A percentile compares a stretch with the other conserved stretches of the same genome.
These are phyloP conservation scores for Neomonachus schauinslandi DNA, from an alignment of 2,113 vertebrate species.

Conservation along the genomic window DNA sequence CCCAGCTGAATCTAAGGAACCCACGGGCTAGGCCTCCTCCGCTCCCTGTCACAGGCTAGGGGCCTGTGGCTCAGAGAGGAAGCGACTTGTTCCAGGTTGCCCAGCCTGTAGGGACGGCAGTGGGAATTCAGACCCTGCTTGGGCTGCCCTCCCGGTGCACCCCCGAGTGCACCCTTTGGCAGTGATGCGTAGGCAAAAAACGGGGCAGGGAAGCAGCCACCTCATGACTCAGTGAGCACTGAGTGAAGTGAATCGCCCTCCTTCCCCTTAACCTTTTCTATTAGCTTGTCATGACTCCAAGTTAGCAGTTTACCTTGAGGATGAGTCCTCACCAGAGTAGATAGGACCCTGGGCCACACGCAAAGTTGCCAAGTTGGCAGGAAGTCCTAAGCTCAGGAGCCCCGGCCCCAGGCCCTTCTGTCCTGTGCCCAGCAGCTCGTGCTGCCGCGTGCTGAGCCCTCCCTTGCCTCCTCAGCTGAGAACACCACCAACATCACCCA, in stretches of 20 bases:
- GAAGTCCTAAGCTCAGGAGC: neutral
- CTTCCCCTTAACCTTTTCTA: neutral
- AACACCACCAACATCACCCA: constrained; percentile 52
- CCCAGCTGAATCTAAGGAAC: neutral
- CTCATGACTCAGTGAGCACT: neutral
- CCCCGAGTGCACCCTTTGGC: neutral
- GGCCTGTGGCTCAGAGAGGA: neutral
- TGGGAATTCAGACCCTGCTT: neutral
- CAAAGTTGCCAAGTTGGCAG: neutral
- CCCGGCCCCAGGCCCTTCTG: neutral
- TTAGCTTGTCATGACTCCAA: neutral
- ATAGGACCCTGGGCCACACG: neutral
- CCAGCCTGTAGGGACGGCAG: neutral
- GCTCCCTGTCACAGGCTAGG: neutral
- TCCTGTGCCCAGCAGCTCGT: neutral
- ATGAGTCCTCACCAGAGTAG: neutral
- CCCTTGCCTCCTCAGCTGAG: constrained; percentile 26
- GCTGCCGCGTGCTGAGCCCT: neutral
- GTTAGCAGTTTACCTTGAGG: neutral
- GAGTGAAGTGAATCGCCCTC: neutral
- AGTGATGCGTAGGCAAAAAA: neutral
- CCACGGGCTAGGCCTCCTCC: neutral
- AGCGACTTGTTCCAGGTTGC: neutral
- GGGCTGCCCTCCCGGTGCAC: neutral
- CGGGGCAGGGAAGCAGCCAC: neutral